Conservation (phyloP, 2,888 invertebrate genomes). For the Cyaniris semiargus region DNA sequence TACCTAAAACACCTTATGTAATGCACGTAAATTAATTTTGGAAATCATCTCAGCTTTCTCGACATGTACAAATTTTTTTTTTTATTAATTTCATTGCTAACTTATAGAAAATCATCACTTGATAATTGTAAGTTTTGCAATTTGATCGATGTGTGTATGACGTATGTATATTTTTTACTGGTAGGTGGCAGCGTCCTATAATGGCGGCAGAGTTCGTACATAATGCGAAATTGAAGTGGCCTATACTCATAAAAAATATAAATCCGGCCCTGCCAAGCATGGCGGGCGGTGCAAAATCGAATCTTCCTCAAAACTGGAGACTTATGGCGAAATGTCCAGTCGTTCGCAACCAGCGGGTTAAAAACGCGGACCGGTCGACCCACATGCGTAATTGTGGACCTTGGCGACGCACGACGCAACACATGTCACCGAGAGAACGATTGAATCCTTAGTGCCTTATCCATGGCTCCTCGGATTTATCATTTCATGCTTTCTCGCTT, state of each 20-base stretch:
- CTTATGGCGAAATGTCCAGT: slow-evolving; percentile 9
- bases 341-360: slow-evolving; percentile 28
- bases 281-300: neutral
- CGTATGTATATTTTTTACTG: too few species aligned
- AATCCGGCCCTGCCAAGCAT: too few species aligned
- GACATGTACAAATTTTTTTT: neutral
- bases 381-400: slow-evolving; percentile 46
- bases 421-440: slow-evolving; percentile 8
- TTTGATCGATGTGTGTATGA: too few species aligned
- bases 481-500: too few species aligned
- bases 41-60: neutral
- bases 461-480: neutral
- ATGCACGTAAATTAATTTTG: neutral
- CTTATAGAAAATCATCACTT: too few species aligned
- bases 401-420: slow-evolving; percentile 36
- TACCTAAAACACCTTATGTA: neutral
- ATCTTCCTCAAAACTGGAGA: neutral
- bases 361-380: slow-evolving; percentile 45
- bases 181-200: too few species aligned
- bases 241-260: too few species aligned
- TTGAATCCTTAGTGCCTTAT: neutral
- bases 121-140: too few species aligned
- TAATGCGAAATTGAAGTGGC: too few species aligned
- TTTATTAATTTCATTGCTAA: too few species aligned
- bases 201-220: too few species aligned